A percentile compares a stretch with the other conserved stretches of the same genome.
phyloP scores from a whole-genome alignment of 2,797 vertebrate genomes.

The Alauda arvensis region DNA sequence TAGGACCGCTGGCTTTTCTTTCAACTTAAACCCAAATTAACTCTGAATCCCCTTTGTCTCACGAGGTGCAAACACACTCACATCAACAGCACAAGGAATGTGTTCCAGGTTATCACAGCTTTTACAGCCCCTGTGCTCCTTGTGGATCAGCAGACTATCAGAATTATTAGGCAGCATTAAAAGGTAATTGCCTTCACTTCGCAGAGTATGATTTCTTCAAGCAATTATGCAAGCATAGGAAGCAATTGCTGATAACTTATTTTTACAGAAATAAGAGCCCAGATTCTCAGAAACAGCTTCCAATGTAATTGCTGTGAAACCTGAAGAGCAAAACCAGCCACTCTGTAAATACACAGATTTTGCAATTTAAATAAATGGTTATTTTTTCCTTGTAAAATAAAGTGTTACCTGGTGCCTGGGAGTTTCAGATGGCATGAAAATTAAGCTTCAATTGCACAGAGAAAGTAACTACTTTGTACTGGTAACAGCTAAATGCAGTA shows the following conservation, averaged over 20 bases:
- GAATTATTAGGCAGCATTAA: background rate
- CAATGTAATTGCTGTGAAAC: constrained; percentile 48
- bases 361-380: constrained; percentile 56
- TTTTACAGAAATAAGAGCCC: constrained; percentile 49
- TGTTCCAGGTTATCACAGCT: background rate
- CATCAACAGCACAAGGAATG: background rate
- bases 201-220: constrained; percentile 2
- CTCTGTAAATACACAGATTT: constrained; percentile 45
- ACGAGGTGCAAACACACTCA: background rate
- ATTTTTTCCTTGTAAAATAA: constrained; percentile 51
- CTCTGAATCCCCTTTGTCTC: background rate
- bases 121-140: background rate
- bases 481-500: constrained; percentile 33
- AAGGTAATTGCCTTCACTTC: constrained; percentile 4
- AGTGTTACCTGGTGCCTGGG: constrained; percentile 51
- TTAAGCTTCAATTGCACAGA: constrained; percentile 44
- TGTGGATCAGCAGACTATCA: background rate
- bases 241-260: constrained; percentile 52
- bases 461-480: constrained; percentile 55
- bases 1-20: fast-evolving
- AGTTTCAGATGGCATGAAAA: constrained; percentile 54
- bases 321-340: constrained; percentile 31
- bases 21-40: background rate
- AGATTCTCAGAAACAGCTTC: constrained; percentile 21
- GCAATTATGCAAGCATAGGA: constrained; percentile 17